A percentile compares a stretch with the other conserved stretches of the same genome.
Evolutionary conservation across 2,113 vertebrate genomes (phyloP).

Genomic region (Nibea coibor): DNA sequence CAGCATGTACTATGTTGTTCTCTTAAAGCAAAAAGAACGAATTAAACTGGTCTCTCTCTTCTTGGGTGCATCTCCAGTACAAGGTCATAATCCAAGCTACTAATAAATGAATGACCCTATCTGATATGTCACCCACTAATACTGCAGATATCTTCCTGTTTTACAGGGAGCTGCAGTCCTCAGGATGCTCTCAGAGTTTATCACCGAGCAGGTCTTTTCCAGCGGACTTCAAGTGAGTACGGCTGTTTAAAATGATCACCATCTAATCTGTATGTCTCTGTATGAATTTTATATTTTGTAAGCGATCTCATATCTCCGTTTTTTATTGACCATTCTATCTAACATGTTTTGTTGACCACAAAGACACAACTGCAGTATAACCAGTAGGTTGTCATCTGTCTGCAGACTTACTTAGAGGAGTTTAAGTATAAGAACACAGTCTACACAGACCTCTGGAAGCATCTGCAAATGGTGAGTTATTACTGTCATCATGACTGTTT

Average conservation of each 20-base stretch:
- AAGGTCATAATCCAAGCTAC: background rate
- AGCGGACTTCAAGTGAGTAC: conserved; percentile 86
- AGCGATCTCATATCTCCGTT: background rate
- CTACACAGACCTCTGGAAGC: conserved; percentile 87
- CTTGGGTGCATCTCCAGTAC: background rate
- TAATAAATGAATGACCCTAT: conserved; percentile 11
- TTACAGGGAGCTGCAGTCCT: conserved; percentile 89
- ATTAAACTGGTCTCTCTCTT: background rate
- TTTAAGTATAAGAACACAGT: conserved; percentile 84
- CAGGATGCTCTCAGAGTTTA: conserved; percentile 91
- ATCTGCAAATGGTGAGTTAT: conserved; percentile 85
- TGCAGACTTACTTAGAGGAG: conserved; percentile 86
- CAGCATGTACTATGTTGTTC: background rate
- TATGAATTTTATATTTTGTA: background rate
- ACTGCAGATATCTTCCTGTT: background rate
- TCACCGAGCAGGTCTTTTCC: conserved; percentile 85
- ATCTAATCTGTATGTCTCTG: background rate
- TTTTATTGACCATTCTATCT: background rate
- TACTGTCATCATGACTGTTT: fast-evolving
- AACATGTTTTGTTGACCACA: background rate
- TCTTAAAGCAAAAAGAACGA: background rate
- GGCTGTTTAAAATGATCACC: background rate
- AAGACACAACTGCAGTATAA: background rate
- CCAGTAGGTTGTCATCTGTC: conserved; percentile 28
- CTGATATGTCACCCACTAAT: background rate